Evolutionary conservation across 2,113 vertebrate species (phyloP), one percentile per base, ranked within the genome.

Genomic region (Melospiza georgiana): DNA sequence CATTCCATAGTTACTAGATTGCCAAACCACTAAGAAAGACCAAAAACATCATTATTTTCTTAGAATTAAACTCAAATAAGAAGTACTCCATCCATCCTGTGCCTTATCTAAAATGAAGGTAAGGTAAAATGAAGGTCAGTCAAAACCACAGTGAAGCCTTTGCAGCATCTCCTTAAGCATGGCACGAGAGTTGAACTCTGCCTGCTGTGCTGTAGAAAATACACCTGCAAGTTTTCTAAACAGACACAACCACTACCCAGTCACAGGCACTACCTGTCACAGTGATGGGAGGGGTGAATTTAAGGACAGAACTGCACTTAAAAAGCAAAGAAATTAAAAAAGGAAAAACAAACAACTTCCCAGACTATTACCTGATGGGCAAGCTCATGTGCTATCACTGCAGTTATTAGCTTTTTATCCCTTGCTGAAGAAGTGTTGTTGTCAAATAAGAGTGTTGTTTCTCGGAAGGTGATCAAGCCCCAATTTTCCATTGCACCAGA

Each of bases 401-500:
- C 97, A 54, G 99, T 98, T 82, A 99, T 97, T n/a, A 98, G 91
- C 95, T 99, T 99, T 95, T 98, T 99, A 96, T 99, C 99, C 23
- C 97, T 95, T 41, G 88, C 88, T 62, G 99, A 99, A 76, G 98
- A 99, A 57, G 98, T 97, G 12, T 41, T 90, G 23, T 88, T 97
- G 30, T 98, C 98, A 94, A 98, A 98, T 55, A 99, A 97, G 59
- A 99, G 98, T 6, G 97, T 58, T 51, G 98, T 98, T 96, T 99
- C 99, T 86, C 98, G 98, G 93, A 99, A 99, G 37, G 98, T 99
- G 94, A 99, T 98, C 80, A 99, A 98, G 23, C 99, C 99, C 99
- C 99, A 99, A 92, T 99, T 99, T 97, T 99, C 99, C 99, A 99
- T 99, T 65, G 99, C 99, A 93, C 98, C 99, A 6, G 99, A 98